phyloP scores from a whole-genome alignment of 2,888 invertebrate genomes.

The Chymomyza caudatula region DNA sequence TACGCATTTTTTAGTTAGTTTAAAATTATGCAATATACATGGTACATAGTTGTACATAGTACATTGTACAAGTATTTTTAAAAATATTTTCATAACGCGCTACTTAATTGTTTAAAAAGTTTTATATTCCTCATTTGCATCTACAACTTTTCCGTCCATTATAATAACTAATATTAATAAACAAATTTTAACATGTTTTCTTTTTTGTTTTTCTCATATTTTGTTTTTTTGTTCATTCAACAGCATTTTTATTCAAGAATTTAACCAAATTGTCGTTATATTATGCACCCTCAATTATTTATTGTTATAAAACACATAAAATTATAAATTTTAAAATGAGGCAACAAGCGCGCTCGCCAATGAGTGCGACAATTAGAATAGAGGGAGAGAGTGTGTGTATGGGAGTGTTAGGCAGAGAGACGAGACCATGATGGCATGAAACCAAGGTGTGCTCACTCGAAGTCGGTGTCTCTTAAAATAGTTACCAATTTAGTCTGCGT shows the following conservation, averaged over 20 bases:
- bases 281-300: not conserved
- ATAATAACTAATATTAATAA: constrained; percentile 67
- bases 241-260: constrained; percentile 30
- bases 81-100: constrained; percentile 71
- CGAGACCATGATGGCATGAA: too few species aligned
- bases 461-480: too few species aligned
- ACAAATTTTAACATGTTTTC: constrained; percentile 59
- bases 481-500: too few species aligned
- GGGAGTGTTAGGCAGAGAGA: not conserved
- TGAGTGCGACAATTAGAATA: not conserved
- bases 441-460: too few species aligned
- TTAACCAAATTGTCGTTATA: not conserved
- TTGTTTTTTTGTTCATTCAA: constrained; percentile 44
- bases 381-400: not conserved
- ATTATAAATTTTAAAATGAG: not conserved
- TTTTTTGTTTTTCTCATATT: constrained; percentile 8
- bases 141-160: constrained; percentile 3
- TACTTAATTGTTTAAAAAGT: constrained; percentile 71
- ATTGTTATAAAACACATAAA: constrained; percentile 3
- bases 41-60: constrained; percentile 28
- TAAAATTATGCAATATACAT: constrained; percentile 61
- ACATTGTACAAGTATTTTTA: constrained; percentile 25
- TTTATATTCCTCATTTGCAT: constrained; percentile 25
- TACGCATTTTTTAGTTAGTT: constrained; percentile 53
- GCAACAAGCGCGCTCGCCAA: not conserved